phyloP scores from a whole-genome alignment of 2,113 vertebrate genomes.

The Zootoca vivipara region DNA sequence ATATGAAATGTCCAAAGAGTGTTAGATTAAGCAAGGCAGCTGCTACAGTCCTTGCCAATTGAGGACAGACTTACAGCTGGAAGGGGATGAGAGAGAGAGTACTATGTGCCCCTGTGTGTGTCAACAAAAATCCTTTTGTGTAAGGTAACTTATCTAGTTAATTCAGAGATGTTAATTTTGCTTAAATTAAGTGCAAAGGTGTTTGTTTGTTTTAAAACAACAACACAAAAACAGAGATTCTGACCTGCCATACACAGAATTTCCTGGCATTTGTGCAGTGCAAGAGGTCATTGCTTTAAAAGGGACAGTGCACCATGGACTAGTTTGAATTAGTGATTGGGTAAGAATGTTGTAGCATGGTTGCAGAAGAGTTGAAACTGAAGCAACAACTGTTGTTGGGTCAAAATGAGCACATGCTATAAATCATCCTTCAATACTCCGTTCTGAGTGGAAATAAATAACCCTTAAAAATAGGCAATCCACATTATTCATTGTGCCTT shows the following conservation, averaged over 20 bases:
- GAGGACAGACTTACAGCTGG: neutral
- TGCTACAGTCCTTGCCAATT: neutral
- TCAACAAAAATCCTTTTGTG: neutral
- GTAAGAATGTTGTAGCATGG: slow-evolving; percentile 6
- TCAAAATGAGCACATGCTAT: neutral
- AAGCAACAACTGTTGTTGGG: neutral
- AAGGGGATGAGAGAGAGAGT: neutral
- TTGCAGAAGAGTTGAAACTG: neutral
- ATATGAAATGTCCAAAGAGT: too few species aligned
- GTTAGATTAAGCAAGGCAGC: neutral
- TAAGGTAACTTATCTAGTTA: neutral
- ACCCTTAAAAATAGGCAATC: neutral
- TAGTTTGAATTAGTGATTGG: neutral
- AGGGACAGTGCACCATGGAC: neutral
- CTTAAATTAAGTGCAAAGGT: neutral
- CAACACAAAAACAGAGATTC: neutral
- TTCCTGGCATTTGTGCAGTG: neutral
- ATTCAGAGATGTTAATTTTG: neutral
- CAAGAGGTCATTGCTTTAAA: neutral
- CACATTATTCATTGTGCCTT: neutral
- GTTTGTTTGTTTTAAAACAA: neutral
- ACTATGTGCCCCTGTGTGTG: neutral
- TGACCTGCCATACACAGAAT: neutral
- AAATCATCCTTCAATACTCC: neutral
- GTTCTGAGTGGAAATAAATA: neutral